phyloP scores from a whole-genome alignment of 2,888 invertebrate species.

The Theretra japonica region DNA sequence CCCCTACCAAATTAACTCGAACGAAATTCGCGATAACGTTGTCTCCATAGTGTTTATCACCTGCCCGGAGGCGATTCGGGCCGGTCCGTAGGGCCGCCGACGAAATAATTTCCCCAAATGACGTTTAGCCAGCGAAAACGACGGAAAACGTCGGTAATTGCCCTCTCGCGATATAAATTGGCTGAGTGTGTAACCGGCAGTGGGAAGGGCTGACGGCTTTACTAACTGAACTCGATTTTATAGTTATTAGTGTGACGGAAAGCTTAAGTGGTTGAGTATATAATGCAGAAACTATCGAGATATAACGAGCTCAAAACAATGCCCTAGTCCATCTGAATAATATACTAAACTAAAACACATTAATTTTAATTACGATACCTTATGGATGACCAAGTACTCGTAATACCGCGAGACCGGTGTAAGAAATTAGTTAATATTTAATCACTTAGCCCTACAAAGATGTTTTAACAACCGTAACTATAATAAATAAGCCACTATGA shows the following conservation, averaged over 20 bases:
- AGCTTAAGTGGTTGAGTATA: neutral
- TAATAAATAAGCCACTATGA: too few species aligned
- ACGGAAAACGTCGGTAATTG: constrained; percentile 75
- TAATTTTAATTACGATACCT: too few species aligned
- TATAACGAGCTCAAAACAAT: neutral
- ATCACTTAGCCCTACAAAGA: too few species aligned
- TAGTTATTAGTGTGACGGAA: neutral
- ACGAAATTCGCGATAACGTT: constrained; percentile 38
- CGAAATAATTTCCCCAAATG: constrained; percentile 75
- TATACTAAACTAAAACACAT: too few species aligned
- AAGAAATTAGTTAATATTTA: too few species aligned
- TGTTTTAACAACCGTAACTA: too few species aligned
- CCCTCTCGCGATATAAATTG: constrained; percentile 79
- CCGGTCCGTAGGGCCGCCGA: constrained; percentile 47
- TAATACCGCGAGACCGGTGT: too few species aligned
- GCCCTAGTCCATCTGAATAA: too few species aligned
- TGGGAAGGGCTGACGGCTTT: constrained; percentile 58
- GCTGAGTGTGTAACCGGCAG: constrained; percentile 75
- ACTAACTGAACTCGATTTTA: constrained; percentile 50
- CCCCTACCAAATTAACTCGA: constrained; percentile 37
- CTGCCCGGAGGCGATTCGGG: constrained; percentile 55
- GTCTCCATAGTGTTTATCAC: constrained; percentile 51
- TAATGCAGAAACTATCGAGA: neutral
- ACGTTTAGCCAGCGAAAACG: constrained; percentile 72
- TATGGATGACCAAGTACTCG: too few species aligned